Percentiles rank a stretch among this genome's conserved stretches.
These are phyloP conservation scores for Trachythela sp. DNA, from an alignment of 64 coral and sea anemone species.

Conservation along the genomic window DNA sequence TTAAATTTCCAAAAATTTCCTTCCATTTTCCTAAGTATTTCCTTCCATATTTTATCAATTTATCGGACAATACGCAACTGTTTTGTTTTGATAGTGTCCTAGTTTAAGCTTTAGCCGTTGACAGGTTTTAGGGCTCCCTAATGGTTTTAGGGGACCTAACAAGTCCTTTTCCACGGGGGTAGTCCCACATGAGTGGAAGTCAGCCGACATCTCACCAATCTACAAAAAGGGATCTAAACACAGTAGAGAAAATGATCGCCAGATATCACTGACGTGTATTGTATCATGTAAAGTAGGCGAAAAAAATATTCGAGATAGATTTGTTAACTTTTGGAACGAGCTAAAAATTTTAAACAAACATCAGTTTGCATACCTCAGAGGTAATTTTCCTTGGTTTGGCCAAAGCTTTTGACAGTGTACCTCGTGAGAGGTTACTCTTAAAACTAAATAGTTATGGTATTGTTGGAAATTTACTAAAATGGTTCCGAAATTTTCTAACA, in stretches of 20 bases:
- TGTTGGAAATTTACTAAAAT: too few species aligned
- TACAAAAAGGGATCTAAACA: slow-evolving; percentile 23
- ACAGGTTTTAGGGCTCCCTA: too few species aligned
- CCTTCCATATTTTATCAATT: too few species aligned
- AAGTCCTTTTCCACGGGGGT: neutral
- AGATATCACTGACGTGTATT: slow-evolving; percentile 5
- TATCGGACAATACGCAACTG: too few species aligned
- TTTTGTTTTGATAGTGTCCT: too few species aligned
- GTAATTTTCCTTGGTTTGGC: neutral
- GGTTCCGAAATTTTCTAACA: too few species aligned
- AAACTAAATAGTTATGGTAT: too few species aligned
- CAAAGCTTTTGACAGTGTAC: neutral
- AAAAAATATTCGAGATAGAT: neutral
- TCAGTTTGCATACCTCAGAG: neutral
- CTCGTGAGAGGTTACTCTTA: too few species aligned
- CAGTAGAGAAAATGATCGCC: slow-evolving; percentile 27
- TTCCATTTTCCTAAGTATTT: too few species aligned
- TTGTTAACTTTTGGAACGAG: neutral
- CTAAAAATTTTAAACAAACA: neutral
- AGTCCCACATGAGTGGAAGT: neutral
- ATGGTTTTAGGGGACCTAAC: too few species aligned
- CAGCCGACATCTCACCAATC: neutral
- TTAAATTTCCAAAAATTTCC: too few species aligned
- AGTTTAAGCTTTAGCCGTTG: too few species aligned
- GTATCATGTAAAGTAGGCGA: neutral